Evolutionary conservation across 1,140 invertebrate species (phyloP), one percentile per base, ranked within the genome.

Genomic region (Planococcus citri): DNA sequence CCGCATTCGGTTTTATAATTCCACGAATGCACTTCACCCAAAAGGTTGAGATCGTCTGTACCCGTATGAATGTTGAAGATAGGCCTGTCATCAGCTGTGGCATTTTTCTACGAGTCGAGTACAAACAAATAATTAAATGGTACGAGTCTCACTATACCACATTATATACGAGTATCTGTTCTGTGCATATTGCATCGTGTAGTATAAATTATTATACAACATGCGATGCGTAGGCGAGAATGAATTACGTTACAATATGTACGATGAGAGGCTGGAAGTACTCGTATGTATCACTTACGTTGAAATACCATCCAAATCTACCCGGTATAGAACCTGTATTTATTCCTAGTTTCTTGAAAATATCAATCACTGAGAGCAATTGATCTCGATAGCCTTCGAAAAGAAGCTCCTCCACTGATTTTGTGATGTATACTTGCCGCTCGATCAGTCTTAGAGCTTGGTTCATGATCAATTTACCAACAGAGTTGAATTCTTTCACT

Each of bases 21-120:
- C 88, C 89, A 91, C 1, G 80, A 77, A 51, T 83, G 78, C 33
- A 90, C 78, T 17, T 84, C 79, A 0, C 89, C 89, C 67, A 90
- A 79, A 14, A 86, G 78, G 0, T 74, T 73, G 0, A 88, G 82
- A 27, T 83, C 79, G 33, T 80, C 76, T 0, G 75, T 78, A 0
- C 88, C 89, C 0, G 88, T 91, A 22, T 82, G 84, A 78, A 92
- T 86, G 72, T 88, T 90, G 73, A 85, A 87, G 38, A 41, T 41
- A 41, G 9, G 9, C 29, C 4, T 33, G 12, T 33, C 29, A 22
- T 4, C 17, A 4, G 4, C 51, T 22, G 51, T 58, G 17, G 17
- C 21, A n/a, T 58, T 58, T 58, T 58, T 58, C 51, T 58, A 58
- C 3, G 17, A 58, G 21, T 17, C 17, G 17, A 6, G 51, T 58